These are phyloP conservation scores for Dynastes hyllus DNA, from an alignment of 2,888 invertebrate genomes.

Conservation along the genomic window DNA sequence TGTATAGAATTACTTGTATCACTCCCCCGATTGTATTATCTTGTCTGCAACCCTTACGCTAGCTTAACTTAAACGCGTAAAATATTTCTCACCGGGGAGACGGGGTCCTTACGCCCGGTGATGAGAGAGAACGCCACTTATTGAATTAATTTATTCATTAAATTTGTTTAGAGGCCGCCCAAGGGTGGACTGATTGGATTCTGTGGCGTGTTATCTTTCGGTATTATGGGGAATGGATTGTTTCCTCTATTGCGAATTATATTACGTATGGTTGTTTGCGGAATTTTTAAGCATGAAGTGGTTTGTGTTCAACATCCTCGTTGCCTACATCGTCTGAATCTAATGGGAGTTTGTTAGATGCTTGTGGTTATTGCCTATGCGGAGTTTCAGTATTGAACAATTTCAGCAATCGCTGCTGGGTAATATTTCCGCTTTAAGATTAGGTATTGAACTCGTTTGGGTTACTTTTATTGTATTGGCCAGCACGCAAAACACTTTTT, in stretches of 20 bases:
- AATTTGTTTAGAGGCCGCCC: slow-evolving; percentile 46
- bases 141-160: slow-evolving; percentile 58
- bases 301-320: too few relatives aligned
- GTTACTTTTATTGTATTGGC: too few relatives aligned
- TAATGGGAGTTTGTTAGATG: too few relatives aligned
- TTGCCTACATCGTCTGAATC: too few relatives aligned
- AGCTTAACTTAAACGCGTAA: slow-evolving; percentile 67
- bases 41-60: slow-evolving; percentile 65
- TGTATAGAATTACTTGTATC: slow-evolving; percentile 70
- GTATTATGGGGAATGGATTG: slow-evolving; percentile 1
- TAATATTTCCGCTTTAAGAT: too few relatives aligned
- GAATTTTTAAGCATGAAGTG: too few relatives aligned
- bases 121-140: slow-evolving; percentile 51
- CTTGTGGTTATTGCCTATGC: too few relatives aligned
- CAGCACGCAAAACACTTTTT: too few relatives aligned
- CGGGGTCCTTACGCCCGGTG: slow-evolving; percentile 16
- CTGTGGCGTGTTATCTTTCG: slow-evolving; percentile 10
- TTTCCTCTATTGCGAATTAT: background rate
- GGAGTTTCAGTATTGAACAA: too few relatives aligned
- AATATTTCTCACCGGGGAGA: slow-evolving; percentile 66
- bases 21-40: slow-evolving; percentile 68
- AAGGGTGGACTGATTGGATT: slow-evolving; percentile 48
- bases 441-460: too few relatives aligned
- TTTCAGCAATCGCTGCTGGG: too few relatives aligned
- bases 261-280: too few relatives aligned